Evolutionary conservation across 2,797 vertebrate genomes (phyloP).

Genomic region (Lepilemur septentrionalis): DNA sequence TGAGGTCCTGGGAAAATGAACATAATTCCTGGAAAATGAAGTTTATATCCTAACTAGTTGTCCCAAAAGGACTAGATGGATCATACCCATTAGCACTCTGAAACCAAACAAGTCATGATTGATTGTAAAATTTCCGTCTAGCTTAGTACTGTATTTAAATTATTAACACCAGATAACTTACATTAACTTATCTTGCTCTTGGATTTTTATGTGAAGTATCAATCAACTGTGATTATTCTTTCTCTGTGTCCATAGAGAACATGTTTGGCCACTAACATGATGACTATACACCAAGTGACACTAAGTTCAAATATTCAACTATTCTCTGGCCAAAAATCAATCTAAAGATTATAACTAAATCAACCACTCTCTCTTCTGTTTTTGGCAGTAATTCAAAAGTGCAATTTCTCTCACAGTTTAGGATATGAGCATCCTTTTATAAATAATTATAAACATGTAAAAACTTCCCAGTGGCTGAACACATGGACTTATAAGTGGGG

Average conservation of each 20-base stretch:
- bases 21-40: conserved; percentile 65
- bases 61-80: conserved; percentile 46
- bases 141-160: conserved; percentile 57
- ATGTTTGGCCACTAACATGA: conserved; percentile 61
- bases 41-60: conserved; percentile 37
- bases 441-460: conserved; percentile 64
- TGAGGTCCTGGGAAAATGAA: conserved; percentile 70
- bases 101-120: conserved; percentile 64
- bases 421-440: conserved; percentile 54
- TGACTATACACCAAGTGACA: conserved; percentile 48
- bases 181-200: conserved; percentile 60
- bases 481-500: background rate
- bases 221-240: conserved; percentile 57
- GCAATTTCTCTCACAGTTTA: conserved; percentile 61
- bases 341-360: conserved; percentile 67
- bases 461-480: conserved; percentile 48
- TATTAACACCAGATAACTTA: conserved; percentile 68
- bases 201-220: conserved; percentile 55
- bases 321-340: conserved; percentile 59
- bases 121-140: conserved; percentile 54
- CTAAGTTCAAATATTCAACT: conserved; percentile 54
- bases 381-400: conserved; percentile 66
- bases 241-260: conserved; percentile 51
- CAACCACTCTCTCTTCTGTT: conserved; percentile 49
- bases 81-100: conserved; percentile 38